Evolutionary conservation across 2,888 invertebrate genomes (phyloP).

Genomic region (Caenorhabditis zanzibari): DNA sequence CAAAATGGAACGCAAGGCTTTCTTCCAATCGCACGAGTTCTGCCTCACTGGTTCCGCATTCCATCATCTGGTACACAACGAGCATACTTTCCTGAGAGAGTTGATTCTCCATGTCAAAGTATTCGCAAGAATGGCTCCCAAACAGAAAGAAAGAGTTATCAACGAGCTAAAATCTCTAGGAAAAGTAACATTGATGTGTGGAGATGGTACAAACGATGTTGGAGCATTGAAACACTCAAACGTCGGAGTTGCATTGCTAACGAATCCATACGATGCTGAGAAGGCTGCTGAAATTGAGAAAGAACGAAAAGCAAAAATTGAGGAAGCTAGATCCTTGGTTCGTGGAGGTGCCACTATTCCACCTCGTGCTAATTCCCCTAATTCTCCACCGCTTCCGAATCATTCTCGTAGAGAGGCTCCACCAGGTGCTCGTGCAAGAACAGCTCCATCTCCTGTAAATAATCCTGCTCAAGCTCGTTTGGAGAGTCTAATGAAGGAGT

Average conservation of each 20-base stretch:
- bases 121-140: slow-evolving; percentile 97
- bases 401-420: slow-evolving; percentile 67
- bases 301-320: slow-evolving; percentile 68
- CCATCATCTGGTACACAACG: slow-evolving; percentile 87
- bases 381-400: slow-evolving; percentile 14
- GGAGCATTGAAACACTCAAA: slow-evolving; percentile 98
- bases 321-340: slow-evolving; percentile 58
- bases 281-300: slow-evolving; percentile 69
- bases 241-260: slow-evolving; percentile 86
- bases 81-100: slow-evolving; percentile 87
- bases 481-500: slow-evolving; percentile 88
- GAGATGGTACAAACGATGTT: slow-evolving; percentile 99
- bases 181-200: slow-evolving; percentile 96
- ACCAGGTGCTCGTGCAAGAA: slow-evolving; percentile 56
- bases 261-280: slow-evolving; percentile 82
- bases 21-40: slow-evolving; percentile 90
- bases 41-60: slow-evolving; percentile 93
- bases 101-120: slow-evolving; percentile 93
- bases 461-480: slow-evolving; percentile 85
- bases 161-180: slow-evolving; percentile 92
- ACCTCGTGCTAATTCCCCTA: slow-evolving; percentile 16
- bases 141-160: slow-evolving; percentile 97
- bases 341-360: slow-evolving; percentile 55
- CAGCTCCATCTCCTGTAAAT: slow-evolving; percentile 51
- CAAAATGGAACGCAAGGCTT: slow-evolving; percentile 84